Evolutionary conservation across 64 coral and sea anemone species (phyloP), one percentile per base, ranked within the genome.

Genomic region (Montipora cactus): DNA sequence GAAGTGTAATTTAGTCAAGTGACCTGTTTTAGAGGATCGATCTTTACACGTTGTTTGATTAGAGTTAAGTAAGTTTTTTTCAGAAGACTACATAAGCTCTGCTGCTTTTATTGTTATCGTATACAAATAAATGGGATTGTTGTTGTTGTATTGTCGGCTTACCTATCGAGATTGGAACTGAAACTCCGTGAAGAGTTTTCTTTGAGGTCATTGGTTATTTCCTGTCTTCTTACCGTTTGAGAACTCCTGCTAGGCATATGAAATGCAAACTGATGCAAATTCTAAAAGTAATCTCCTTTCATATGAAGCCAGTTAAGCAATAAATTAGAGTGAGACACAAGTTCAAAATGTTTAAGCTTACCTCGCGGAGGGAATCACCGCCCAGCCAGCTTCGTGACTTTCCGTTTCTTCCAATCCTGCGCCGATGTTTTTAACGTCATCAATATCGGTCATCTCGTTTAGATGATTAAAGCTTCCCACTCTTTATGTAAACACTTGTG

Each of bases 341-440:
- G 53, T 8, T 57, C 6, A 57, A 57, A 6, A 8, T 57, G 53
- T 6, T 37, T 55, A 7, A 55, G 5, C 11, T 51, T 78, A 88
- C 92, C 84, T 93, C 58, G 92, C 92, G 73, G 86, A 93, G 58
- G 92, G 84, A 74, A 93, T 78, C 45, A 87, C 55, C 3, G 20
- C 70, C 82, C 62, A 86, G 64, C 67, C 66, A 10, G 18, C 66
- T 49, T 37, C 76, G 15, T 78, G 18, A 15, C 76, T 49, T n/a
- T 86, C 59, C 20, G 48, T 10, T 3, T 45, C 44, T 47, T 0
- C 9, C 1, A 77, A 15, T 8, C 37, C 37, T 37, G 37, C 37
- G 37, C 44, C 57, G 22, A 64, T 25, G 58, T 82, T 81, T 59
- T 81, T n/a, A 53, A 22, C 45, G 19, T 64, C 79, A 11, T 61